Evolutionary conservation across 2,888 invertebrate species (phyloP).

Genomic region (Cremastobaeus sp.): DNA sequence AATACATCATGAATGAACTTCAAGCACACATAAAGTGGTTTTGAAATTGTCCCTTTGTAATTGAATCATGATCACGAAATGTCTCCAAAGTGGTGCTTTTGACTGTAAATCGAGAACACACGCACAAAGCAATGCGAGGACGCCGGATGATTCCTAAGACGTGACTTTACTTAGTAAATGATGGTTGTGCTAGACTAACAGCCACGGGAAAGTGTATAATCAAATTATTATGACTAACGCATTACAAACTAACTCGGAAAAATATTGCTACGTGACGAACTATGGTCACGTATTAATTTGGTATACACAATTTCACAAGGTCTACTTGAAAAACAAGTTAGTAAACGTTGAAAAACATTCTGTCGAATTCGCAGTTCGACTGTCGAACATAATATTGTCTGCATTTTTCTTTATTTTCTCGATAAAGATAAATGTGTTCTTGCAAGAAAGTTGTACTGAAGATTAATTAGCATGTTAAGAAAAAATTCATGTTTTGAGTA

Average conservation of each 20-base stretch:
- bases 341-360: too few relatives aligned
- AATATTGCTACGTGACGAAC: conserved; percentile 4
- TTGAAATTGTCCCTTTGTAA: conserved; percentile 5
- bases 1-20: background rate
- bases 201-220: conserved; percentile 39
- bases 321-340: too few relatives aligned
- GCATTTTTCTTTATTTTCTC: too few relatives aligned
- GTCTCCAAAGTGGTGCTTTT: conserved; percentile 37
- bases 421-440: too few relatives aligned
- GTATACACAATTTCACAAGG: too few relatives aligned
- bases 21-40: too few relatives aligned
- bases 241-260: conserved; percentile 20
- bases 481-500: too few relatives aligned
- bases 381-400: too few relatives aligned
- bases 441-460: too few relatives aligned
- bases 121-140: conserved; percentile 49
- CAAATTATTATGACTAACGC: conserved; percentile 24
- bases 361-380: too few relatives aligned
- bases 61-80: conserved; percentile 20
- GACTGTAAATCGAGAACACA: conserved; percentile 29
- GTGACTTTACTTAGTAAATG: conserved; percentile 46
- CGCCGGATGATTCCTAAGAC: conserved; percentile 46
- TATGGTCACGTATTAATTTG: background rate
- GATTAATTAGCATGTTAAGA: too few relatives aligned
- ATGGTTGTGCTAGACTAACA: conserved; percentile 37